Percentiles rank a stretch among this genome's conserved stretches.
Evolutionary conservation across 2,797 vertebrate genomes (phyloP).

Genomic region (Esox lucius): DNA sequence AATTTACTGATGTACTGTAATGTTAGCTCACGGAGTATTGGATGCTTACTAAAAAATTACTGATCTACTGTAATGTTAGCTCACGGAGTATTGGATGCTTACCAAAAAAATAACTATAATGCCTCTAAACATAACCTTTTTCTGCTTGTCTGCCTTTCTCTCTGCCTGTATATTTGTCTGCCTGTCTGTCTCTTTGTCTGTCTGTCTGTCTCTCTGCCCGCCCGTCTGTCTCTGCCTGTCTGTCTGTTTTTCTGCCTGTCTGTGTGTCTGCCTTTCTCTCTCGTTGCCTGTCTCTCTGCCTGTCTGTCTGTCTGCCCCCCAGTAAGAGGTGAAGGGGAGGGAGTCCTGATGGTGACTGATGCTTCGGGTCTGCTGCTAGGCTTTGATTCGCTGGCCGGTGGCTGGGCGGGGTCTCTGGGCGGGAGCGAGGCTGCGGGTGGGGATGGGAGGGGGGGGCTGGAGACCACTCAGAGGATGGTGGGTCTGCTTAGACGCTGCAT

Average conservation of each 20-base stretch:
- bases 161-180: not conserved
- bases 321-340: slow-evolving; percentile 16
- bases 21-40: no score
- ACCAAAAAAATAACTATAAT: not conserved
- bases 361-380: slow-evolving; percentile 31
- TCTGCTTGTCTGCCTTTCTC: not conserved
- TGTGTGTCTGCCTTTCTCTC: not conserved
- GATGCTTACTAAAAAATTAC: not conserved
- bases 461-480: slow-evolving; percentile 45
- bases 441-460: slow-evolving; percentile 10
- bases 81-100: not conserved
- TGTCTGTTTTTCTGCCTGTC: not conserved
- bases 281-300: not conserved
- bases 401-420: not conserved
- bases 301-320: not conserved
- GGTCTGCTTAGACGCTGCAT: slow-evolving; percentile 63
- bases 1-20: no score
- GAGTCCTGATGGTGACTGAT: slow-evolving; percentile 35
- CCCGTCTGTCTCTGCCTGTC: not conserved
- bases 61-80: no score
- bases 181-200: no score
- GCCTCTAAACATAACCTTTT: not conserved
- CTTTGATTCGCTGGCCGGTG: slow-evolving; percentile 22
- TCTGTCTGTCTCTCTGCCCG: no score
- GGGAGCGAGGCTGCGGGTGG: slow-evolving; percentile 6